phyloP scores from a whole-genome alignment of 2,797 vertebrate species.

The Limnodromus scolopaceus region DNA sequence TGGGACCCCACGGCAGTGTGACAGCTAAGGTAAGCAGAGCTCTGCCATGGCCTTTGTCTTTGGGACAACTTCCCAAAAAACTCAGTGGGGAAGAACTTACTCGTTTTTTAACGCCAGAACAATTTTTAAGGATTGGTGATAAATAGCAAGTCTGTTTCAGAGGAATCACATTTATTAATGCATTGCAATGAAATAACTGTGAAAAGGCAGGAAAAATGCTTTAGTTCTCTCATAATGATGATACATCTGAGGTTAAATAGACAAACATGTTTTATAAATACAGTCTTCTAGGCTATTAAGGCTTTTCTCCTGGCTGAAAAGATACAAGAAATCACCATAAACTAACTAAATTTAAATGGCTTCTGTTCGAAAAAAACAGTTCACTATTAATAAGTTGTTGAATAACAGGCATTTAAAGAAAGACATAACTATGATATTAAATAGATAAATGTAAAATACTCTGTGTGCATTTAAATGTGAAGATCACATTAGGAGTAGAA shows the following conservation, averaged over 20 bases:
- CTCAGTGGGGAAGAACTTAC: background rate
- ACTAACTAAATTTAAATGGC: constrained; percentile 60
- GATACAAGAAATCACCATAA: constrained; percentile 38
- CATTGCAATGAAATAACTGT: background rate
- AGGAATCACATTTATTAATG: constrained; percentile 15
- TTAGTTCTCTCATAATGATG: constrained; percentile 40
- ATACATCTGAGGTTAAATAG: constrained; percentile 58
- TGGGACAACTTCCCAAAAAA: background rate
- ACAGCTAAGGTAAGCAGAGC: background rate
- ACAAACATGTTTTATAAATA: constrained; percentile 69
- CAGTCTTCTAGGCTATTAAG: constrained; percentile 56
- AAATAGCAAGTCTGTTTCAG: constrained; percentile 19
- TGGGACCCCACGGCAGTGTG: background rate
- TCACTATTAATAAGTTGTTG: constrained; percentile 67
- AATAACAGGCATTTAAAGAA: constrained; percentile 73
- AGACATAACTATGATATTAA: constrained; percentile 73
- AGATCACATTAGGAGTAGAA: constrained; percentile 73
- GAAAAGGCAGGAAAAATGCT: constrained; percentile 31
- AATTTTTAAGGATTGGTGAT: background rate
- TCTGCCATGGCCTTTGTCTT: background rate
- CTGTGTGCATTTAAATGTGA: constrained; percentile 73
- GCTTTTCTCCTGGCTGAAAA: constrained; percentile 43
- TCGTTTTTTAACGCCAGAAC: background rate
- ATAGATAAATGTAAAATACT: constrained; percentile 74
- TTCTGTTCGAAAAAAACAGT: constrained; percentile 23